A percentile compares a stretch with the other conserved stretches of the same genome.
Conservation (phyloP, 2,888 invertebrate species). For the Polymixis lichenea region DNA sequence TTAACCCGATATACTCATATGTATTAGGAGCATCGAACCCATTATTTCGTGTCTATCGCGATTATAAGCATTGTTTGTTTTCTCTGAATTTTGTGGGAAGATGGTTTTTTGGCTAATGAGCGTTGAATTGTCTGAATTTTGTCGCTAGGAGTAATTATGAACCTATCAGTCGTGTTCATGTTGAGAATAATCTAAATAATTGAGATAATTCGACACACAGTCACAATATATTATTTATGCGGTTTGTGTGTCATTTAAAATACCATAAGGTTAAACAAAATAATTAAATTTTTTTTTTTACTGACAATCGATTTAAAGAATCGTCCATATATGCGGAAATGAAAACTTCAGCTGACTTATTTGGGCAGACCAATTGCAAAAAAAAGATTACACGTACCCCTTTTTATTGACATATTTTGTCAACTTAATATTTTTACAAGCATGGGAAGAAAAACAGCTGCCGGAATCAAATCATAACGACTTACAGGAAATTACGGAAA, state of each 20-base stretch:
- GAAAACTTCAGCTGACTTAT: background rate
- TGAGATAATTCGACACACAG: no score
- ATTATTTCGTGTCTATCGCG: conserved; percentile 49
- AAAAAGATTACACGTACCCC: no score
- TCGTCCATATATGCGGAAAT: background rate
- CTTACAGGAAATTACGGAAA: conserved; percentile 17
- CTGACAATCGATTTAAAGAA: background rate
- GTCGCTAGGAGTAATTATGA: background rate
- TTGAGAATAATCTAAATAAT: background rate
- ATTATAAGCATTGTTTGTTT: conserved; percentile 43
- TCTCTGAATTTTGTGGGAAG: conserved; percentile 44
- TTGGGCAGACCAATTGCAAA: background rate
- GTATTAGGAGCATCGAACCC: conserved; percentile 55
- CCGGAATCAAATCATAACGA: conserved; percentile 8
- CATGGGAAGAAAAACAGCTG: conserved; percentile 26
- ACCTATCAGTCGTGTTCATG: background rate
- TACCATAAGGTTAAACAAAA: background rate
- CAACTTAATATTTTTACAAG: background rate
- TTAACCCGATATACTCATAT: conserved; percentile 43
- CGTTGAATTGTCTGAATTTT: conserved; percentile 12
- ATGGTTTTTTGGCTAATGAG: conserved; percentile 29
- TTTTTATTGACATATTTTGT: background rate
- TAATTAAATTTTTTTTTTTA: background rate
- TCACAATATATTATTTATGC: background rate
- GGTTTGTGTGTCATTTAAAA: background rate